Base-by-base conservation (phyloP, 2,797 vertebrate genomes). In the Hypotaenidia philippensis region DNA sequence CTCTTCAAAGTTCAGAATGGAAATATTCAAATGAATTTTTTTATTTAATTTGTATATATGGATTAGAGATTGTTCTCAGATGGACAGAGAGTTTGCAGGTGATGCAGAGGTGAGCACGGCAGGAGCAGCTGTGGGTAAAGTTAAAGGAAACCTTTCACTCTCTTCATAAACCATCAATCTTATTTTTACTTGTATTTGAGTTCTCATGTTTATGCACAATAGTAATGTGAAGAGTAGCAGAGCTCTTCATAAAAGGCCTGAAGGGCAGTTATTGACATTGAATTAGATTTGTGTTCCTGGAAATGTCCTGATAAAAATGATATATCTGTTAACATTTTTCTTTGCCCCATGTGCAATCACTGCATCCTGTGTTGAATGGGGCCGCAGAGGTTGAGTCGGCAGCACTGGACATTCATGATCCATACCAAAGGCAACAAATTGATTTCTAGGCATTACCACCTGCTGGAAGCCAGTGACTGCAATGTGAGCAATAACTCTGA, bases 351-450 rank as follows among this genome's bases (percentile, higher is more conserved):
- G 7, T 57, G 34, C 34, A 49, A 29, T 34, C 52, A 29, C 19
- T 29, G 49, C 29, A 27, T 32, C 27, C 32, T 32, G 50, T 49
- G 32, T 32, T 19, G 20, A 6, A 22, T 52, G 61, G 61, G 13
- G 17, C 13, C 2, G 18, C 13, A 5, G 20, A n/a, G n/a, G n/a
- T 14, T 19, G 45, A n/a, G 27, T 22, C 20, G 17, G 47, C 23
- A 52, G 38, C 25, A 3, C 5, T 0, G 0, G 31, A 10, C 23
- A 1, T 10, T 59, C 32, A 9, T 47, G 32, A 34, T 15, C 17
- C 11, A 21, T 32, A 34, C n/a, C 27, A 44, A 27, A 44, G 55
- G 34, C 55, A 29, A 25, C 27, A 20, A 34, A 34, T 4, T 38
- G 32, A 19, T 72, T 81, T 81, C 44, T 57, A 21, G 85, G 31